Conservation (phyloP, 2,113 vertebrate species). For the Cricetomys ansorgei region DNA sequence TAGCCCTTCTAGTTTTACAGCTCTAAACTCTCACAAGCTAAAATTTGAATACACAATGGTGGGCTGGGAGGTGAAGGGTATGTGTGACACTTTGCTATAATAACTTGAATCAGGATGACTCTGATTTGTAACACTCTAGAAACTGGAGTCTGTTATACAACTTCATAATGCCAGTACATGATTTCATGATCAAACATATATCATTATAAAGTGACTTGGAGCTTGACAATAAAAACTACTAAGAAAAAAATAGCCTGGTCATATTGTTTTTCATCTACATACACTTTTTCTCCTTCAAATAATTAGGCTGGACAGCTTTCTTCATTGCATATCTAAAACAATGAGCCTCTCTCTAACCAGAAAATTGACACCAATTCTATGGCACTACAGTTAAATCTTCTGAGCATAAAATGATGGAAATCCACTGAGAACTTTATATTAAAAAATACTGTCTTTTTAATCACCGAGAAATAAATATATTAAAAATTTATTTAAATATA, state of each 20-base stretch:
- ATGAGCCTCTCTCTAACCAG: background rate
- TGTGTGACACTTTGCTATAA: background rate
- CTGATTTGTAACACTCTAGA: background rate
- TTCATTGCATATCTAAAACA: background rate
- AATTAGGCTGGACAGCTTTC: background rate
- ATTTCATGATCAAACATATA: background rate
- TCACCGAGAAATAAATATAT: background rate
- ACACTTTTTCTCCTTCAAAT: background rate
- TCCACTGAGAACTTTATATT: background rate
- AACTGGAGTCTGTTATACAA: background rate
- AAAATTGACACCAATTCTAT: background rate
- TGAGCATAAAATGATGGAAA: slow-evolving; percentile 43
- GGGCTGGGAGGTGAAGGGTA: background rate
- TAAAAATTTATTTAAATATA: background rate
- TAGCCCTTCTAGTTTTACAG: background rate
- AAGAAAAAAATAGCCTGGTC: slow-evolving; percentile 17
- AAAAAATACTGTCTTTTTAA: slow-evolving; percentile 24
- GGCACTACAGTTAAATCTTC: background rate
- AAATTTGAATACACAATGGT: background rate
- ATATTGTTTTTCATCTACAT: background rate
- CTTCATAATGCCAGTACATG: background rate
- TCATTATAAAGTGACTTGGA: background rate
- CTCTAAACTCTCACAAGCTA: background rate
- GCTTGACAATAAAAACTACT: background rate
- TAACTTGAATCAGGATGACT: background rate